Evolutionary conservation across 37 sponge, comb jelly and placozoan genomes (phyloP), one percentile per base, ranked within the genome.

Genomic region (Beroe forskalii): DNA sequence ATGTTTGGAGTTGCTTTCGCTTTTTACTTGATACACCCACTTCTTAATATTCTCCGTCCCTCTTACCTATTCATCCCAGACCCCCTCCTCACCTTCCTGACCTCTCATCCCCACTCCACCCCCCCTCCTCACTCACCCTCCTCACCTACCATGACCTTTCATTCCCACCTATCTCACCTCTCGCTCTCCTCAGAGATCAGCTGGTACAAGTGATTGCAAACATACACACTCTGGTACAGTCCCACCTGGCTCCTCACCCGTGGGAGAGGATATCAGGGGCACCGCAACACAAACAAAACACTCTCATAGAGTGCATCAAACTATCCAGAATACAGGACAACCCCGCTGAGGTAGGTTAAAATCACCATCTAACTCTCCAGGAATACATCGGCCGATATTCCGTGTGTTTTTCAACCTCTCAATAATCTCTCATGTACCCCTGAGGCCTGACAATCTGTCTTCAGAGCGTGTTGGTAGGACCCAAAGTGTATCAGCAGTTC

Each of bases 141-240:
- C 55, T 48, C 55, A 48, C 55, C 55, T 48, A 48, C 12, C 12
- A 6, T 12, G 12, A 6, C 55, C 4, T 23, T 22, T 28, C 66
- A 8, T 22, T 64, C 31, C 31, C 66, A 22, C 66, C 4, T 6
- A 8, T 64, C 4, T 28, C 4, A 8, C 66, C 66, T 6, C 25
- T 64, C 66, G 4, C 31, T 3, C 27, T 4, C 30, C 20, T 8
- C 86, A 80, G 86, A 4, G 86, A 80, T 24, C 86, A 38, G 55
- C 27, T 80, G 40, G 86, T 80, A 23, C 55, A 41, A 25, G 55
- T 80, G 86, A 80, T 80, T n/a, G 35, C 86, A 30, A 80, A 80
- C 55, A 80, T 80, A 20, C 86, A 80, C 55, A 80, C 86, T n/a
- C 55, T 80, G 86, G 86, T 80, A 2, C 86, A 80, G 22, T 41